Base-by-base conservation (phyloP, 2,888 invertebrate genomes). In the Sarcophaga variegata region DNA sequence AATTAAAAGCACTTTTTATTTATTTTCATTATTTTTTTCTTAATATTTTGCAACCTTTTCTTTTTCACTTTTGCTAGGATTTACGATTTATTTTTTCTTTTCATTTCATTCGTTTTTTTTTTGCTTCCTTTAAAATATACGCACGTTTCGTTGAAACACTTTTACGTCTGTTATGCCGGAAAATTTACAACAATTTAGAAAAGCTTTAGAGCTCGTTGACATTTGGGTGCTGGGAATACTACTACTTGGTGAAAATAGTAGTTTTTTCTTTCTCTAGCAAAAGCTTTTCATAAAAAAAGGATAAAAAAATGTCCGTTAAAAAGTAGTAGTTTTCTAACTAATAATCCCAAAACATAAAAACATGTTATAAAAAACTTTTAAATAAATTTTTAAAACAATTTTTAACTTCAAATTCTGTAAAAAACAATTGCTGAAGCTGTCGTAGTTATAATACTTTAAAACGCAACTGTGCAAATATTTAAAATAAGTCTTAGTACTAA, bases 151-250 rank as follows among this genome's bases (percentile, higher is more conserved):
- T 78, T 66, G 67, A 78, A 85, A 64, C 80, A 86, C 80, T 79
- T 75, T 91, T 90, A 90, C 92, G 92, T 92, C 92, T 92, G 90
- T 92, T 92, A 90, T 92, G 91, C 92, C 92, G 92, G 92, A 92
- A 92, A 92, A 92, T 90, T 90, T 88, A 91, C 92, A 91, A 92
- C 91, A 90, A 90, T 91, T 91, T 90, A 90, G 37, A 62, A 20
- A 89, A 90, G 91, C 90, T 90, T 90, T 90, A 47, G 86, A 85
- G 89, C 89, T 87, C 89, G 89, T 83, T 89, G 88, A 77, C 71
- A 76, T 60, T 79, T 81, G 60, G 22, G 60, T 80, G 63, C 76
- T 86, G 60, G 45, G 37, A 22, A 77, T 71, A 80, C 17, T 54
- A 14, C 59, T n/a, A 17, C 4, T 2, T 1, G n/a, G 54, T 54